Evolutionary conservation across 2,888 invertebrate genomes (phyloP).

Genomic region (Graphium colonna): DNA sequence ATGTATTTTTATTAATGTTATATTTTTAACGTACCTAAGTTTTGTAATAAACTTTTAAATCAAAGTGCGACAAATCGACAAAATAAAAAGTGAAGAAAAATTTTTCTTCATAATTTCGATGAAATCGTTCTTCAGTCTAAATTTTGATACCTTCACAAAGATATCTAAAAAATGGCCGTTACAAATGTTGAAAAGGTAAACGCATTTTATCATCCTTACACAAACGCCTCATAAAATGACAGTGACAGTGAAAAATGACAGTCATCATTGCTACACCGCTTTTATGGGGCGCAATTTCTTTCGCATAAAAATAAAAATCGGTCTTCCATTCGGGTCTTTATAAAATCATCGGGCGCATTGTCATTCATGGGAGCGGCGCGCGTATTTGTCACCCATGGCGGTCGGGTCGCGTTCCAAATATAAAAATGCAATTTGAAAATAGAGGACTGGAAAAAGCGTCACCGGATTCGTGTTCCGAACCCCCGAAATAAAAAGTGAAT

Average conservation of each 20-base stretch:
- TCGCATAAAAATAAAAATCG: slow-evolving; percentile 76
- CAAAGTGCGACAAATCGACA: too few relatives aligned
- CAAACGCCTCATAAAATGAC: slow-evolving; percentile 71
- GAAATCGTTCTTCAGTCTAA: slow-evolving; percentile 39
- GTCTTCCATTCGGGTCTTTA: slow-evolving; percentile 52
- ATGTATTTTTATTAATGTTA: too few relatives aligned
- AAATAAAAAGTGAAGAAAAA: too few relatives aligned
- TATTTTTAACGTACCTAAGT: too few relatives aligned
- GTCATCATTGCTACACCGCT: slow-evolving; percentile 76
- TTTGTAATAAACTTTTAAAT: too few relatives aligned
- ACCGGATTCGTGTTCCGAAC: slow-evolving; percentile 50
- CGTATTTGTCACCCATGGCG: slow-evolving; percentile 78
- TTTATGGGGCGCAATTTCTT: slow-evolving; percentile 76
- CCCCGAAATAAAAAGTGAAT: slow-evolving; percentile 73
- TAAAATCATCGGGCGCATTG: slow-evolving; percentile 79
- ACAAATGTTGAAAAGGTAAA: slow-evolving; percentile 35
- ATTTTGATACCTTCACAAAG: neutral
- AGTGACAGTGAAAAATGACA: slow-evolving; percentile 75
- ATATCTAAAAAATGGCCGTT: slow-evolving; percentile 10
- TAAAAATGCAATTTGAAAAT: slow-evolving; percentile 79
- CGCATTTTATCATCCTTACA: slow-evolving; percentile 55
- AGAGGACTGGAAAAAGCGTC: slow-evolving; percentile 60
- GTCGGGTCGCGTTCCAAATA: slow-evolving; percentile 68
- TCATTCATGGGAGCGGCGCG: slow-evolving; percentile 76
- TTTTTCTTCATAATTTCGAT: too few relatives aligned